Evolutionary conservation across 2,888 invertebrate genomes (phyloP).

Genomic region (Phymatocera aterrima): DNA sequence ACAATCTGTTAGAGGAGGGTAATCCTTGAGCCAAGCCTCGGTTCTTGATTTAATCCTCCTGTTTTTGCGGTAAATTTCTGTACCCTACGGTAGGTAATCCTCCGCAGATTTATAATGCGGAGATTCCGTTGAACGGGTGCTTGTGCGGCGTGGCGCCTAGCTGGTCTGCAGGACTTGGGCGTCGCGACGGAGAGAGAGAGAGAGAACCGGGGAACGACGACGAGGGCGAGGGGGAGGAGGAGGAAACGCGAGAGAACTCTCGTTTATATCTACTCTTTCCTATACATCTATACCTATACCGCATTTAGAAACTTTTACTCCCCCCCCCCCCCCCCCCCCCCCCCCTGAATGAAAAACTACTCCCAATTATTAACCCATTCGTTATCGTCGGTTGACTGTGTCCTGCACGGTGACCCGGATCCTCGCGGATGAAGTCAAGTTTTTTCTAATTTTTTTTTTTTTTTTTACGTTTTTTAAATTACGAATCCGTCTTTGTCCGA

Average conservation of each 20-base stretch:
- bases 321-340: too few species aligned
- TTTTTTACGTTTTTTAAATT: not conserved
- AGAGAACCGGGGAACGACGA: too few species aligned
- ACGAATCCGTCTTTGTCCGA: not conserved
- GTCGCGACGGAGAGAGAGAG: not conserved
- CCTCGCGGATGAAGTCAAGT: too few species aligned
- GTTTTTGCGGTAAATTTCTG: slow-evolving; percentile 52
- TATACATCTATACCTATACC: not conserved
- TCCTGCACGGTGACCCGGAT: slow-evolving; percentile 9
- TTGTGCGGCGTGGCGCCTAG: too few species aligned
- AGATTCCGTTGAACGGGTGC: slow-evolving; percentile 7
- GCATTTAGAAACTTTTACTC: not conserved
- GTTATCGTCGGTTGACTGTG: not conserved
- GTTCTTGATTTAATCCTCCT: slow-evolving; percentile 53
- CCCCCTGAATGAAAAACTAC: slow-evolving; percentile 40
- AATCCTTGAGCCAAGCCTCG: slow-evolving; percentile 30
- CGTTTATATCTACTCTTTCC: slow-evolving; percentile 33
- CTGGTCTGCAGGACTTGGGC: not conserved
- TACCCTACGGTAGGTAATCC: slow-evolving; percentile 47
- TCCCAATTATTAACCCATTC: slow-evolving; percentile 28
- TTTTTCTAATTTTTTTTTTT: not conserved
- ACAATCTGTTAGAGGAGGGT: slow-evolving; percentile 37
- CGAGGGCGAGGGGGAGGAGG: too few species aligned
- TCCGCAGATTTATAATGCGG: slow-evolving; percentile 35
- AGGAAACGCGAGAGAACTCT: not conserved